Percentiles rank a stretch among this genome's conserved stretches.
Evolutionary conservation across 2,888 invertebrate species (phyloP).

Genomic region (Cremastinae sp.): DNA sequence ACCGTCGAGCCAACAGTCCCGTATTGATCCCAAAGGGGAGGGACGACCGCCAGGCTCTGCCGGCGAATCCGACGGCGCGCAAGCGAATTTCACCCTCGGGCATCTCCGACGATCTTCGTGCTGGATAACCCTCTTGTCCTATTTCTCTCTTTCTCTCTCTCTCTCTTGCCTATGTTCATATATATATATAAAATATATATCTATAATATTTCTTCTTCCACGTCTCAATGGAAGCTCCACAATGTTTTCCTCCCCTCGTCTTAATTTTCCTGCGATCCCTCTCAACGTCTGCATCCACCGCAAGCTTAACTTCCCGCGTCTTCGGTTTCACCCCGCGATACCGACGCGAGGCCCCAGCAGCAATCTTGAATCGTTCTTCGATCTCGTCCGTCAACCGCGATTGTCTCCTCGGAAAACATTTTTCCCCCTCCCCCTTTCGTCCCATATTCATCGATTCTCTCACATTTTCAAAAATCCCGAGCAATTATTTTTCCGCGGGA

Average conservation of each 20-base stretch:
- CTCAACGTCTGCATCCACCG: slow-evolving; percentile 73
- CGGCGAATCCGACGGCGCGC: slow-evolving; percentile 64
- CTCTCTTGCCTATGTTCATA: no score
- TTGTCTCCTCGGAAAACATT: slow-evolving; percentile 3
- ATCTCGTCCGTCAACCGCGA: slow-evolving; percentile 4
- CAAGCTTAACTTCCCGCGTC: slow-evolving; percentile 53
- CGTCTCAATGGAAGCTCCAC: not conserved
- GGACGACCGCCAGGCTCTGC: slow-evolving; percentile 61
- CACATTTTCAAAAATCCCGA: not conserved
- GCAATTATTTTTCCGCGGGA: not conserved
- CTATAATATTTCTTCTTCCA: no score
- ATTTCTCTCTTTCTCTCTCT: slow-evolving; percentile 9
- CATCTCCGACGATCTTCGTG: slow-evolving; percentile 78
- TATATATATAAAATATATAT: no score
- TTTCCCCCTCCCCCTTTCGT: not conserved
- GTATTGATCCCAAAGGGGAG: slow-evolving; percentile 78
- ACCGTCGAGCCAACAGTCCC: slow-evolving; percentile 59
- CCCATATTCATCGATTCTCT: not conserved
- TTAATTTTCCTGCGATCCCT: slow-evolving; percentile 46
- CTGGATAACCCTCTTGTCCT: slow-evolving; percentile 70
- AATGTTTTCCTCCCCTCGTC: not conserved
- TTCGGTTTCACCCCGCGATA: slow-evolving; percentile 13
- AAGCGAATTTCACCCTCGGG: slow-evolving; percentile 65
- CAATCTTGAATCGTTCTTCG: slow-evolving; percentile 36
- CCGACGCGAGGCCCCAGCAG: slow-evolving; percentile 3